Percentiles rank a stretch among this genome's conserved stretches.
Evolutionary conservation across 2,113 vertebrate species (phyloP).

Genomic region (Pseudonaja textilis): DNA sequence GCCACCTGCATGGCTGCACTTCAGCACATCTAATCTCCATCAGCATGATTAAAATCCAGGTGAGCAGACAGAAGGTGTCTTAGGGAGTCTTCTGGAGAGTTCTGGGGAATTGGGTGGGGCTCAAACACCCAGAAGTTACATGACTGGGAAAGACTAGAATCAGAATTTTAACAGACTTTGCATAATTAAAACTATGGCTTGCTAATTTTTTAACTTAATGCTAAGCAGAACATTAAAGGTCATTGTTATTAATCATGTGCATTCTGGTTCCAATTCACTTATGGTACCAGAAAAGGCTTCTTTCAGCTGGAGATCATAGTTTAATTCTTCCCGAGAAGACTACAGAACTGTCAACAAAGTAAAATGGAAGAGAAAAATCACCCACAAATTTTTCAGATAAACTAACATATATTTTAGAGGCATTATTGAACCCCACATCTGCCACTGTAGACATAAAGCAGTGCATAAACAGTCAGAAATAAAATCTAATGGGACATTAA

Average conservation of each 20-base stretch:
- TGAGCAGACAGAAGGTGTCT: neutral
- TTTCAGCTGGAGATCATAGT: neutral
- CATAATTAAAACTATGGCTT: neutral
- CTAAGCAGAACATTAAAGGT: neutral
- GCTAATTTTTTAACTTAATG: neutral
- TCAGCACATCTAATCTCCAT: neutral
- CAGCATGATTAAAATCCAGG: neutral
- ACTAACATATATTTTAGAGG: neutral
- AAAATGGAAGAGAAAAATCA: neutral
- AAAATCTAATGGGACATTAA: neutral
- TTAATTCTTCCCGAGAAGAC: neutral
- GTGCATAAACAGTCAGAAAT: no score
- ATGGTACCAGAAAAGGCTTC: neutral
- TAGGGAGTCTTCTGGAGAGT: neutral
- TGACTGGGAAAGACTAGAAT: neutral
- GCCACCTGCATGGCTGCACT: neutral
- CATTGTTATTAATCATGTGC: neutral
- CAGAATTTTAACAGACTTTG: neutral
- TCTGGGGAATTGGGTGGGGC: neutral
- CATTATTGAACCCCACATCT: neutral
- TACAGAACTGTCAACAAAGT: neutral
- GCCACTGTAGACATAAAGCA: neutral
- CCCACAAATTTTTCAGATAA: neutral
- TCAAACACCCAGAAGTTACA: neutral
- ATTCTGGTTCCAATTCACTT: neutral